Conservation (phyloP, 2,113 vertebrate genomes). For the Gobius niger region DNA sequence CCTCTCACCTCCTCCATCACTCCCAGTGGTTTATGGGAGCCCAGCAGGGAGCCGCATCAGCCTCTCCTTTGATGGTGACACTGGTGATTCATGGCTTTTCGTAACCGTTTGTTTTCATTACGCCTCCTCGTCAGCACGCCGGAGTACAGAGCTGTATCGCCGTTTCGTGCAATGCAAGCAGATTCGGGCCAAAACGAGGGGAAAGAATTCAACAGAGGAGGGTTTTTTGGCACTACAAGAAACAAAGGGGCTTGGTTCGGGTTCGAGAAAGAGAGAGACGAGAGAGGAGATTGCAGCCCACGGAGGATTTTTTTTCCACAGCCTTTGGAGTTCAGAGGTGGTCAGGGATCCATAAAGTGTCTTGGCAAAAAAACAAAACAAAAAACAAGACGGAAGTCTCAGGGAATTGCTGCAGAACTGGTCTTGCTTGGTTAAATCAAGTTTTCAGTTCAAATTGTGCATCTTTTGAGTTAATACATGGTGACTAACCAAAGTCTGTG, state of each 20-base stretch:
- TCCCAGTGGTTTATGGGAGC: conserved; percentile 67
- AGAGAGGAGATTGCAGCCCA: conserved; percentile 44
- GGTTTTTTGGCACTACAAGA: conserved; percentile 62
- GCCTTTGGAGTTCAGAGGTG: conserved; percentile 53
- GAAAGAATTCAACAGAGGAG: conserved; percentile 65
- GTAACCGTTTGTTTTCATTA: conserved; percentile 72
- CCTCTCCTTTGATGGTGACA: conserved; percentile 69
- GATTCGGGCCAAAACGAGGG: conserved; percentile 57
- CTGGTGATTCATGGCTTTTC: conserved; percentile 63
- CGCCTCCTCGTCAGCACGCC: conserved; percentile 56
- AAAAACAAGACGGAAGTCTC: conserved; percentile 24
- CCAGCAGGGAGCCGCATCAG: conserved; percentile 62
- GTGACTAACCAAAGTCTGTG: conserved; percentile 16
- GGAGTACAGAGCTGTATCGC: conserved; percentile 41
- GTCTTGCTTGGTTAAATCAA: conserved; percentile 14
- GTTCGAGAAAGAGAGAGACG: conserved; percentile 44
- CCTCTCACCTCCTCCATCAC: conserved; percentile 69
- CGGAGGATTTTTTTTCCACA: conserved; percentile 61
- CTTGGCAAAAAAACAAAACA: conserved; percentile 37
- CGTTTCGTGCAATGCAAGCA: conserved; percentile 63
- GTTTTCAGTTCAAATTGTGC: conserved; percentile 17
- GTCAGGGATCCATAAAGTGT: conserved; percentile 50
- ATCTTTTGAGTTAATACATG: neutral
- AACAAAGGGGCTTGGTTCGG: conserved; percentile 62
- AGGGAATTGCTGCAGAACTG: conserved; percentile 38